phyloP scores from a whole-genome alignment of 2,888 invertebrate genomes.

The Aphrophora alni region DNA sequence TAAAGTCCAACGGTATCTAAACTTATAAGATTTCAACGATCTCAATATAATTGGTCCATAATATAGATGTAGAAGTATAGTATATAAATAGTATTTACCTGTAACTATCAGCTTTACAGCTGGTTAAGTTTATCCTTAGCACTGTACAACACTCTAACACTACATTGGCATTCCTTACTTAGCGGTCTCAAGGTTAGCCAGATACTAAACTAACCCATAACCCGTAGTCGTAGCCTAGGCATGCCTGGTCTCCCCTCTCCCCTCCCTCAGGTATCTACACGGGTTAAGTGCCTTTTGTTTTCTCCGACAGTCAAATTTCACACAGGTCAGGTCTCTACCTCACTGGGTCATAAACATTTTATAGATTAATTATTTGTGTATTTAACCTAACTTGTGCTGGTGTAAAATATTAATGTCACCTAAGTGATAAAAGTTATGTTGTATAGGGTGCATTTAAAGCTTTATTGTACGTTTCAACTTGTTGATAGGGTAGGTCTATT shows the following conservation, averaged over 20 bases:
- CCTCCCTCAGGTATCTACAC: not conserved
- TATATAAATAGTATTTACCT: not conserved
- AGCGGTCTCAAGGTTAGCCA: not conserved
- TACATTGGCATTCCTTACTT: not conserved
- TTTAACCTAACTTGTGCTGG: too few relatives aligned
- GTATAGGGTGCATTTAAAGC: too few relatives aligned
- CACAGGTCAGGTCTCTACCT: not conserved
- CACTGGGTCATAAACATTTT: not conserved
- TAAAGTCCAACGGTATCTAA: too few relatives aligned
- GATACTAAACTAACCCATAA: not conserved
- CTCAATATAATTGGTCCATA: too few relatives aligned
- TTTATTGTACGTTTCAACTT: too few relatives aligned
- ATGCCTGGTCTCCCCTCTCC: not conserved
- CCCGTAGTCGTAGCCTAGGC: too few relatives aligned
- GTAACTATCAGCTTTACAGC: not conserved
- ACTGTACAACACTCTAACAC: not conserved
- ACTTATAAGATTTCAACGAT: too few relatives aligned
- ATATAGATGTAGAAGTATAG: too few relatives aligned
- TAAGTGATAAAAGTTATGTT: too few relatives aligned
- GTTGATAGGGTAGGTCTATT: too few relatives aligned
- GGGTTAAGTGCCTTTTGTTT: constrained; percentile 2
- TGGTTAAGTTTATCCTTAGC: not conserved
- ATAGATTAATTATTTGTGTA: not conserved
- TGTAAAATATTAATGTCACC: too few relatives aligned
- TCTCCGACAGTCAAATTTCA: not conserved